Conservation (phyloP, 1,140 invertebrate species). For the Sitobion miscanthi region DNA sequence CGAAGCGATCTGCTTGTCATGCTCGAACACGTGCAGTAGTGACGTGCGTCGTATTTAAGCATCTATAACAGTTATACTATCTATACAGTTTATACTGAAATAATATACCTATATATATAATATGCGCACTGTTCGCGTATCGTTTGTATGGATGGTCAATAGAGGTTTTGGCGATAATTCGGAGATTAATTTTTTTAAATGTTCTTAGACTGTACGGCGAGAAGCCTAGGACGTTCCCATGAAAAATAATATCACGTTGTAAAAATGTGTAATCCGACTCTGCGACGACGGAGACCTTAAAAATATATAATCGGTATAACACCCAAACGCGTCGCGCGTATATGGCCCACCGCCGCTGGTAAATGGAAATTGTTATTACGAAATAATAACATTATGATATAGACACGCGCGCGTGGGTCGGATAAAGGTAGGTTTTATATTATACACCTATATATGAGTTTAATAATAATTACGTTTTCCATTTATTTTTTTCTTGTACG, state of each 20-base stretch:
- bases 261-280: slow-evolving; percentile 18
- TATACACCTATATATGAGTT: not conserved
- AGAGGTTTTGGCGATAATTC: slow-evolving; percentile 29
- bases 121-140: too few species aligned
- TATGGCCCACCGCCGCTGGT: not conserved
- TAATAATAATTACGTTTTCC: not conserved
- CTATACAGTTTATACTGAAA: not conserved
- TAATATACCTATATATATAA: not conserved
- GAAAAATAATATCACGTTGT: slow-evolving; percentile 32
- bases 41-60: not conserved
- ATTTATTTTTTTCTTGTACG: slow-evolving; percentile 8
- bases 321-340: not conserved
- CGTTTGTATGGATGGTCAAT: not conserved
- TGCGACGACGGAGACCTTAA: slow-evolving; percentile 15
- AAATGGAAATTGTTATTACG: not conserved
- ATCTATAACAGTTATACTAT: too few species aligned
- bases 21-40: not conserved
- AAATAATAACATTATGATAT: slow-evolving; percentile 24
- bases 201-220: not conserved
- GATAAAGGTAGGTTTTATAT: not conserved
- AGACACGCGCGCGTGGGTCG: not conserved
- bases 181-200: not conserved
- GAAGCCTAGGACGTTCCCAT: slow-evolving; percentile 11
- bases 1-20: not conserved
- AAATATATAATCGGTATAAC: slow-evolving; percentile 23